Evolutionary conservation across 2,113 vertebrate species (phyloP).

Genomic region (Menidia beryllina): DNA sequence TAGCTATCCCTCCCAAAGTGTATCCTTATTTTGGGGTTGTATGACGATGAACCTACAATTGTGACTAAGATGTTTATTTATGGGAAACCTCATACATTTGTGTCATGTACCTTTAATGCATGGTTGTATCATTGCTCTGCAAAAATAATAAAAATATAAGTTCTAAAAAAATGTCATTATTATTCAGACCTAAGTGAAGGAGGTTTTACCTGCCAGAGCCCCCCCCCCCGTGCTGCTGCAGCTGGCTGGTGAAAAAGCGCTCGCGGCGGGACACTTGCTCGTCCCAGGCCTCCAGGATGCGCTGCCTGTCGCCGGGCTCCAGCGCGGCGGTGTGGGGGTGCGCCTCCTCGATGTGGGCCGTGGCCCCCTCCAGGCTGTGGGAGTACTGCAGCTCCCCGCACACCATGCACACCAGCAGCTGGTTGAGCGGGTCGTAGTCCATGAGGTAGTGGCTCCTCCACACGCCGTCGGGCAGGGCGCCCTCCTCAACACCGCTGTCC

Average conservation of each 20-base stretch:
- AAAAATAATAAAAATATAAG: too few species aligned
- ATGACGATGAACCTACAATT: too few species aligned
- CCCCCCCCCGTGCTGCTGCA: conserved; percentile 71
- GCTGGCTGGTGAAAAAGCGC: conserved; percentile 80
- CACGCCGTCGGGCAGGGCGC: conserved; percentile 46
- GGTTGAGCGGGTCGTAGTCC: conserved; percentile 84
- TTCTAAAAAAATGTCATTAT: too few species aligned
- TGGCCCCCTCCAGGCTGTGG: conserved; percentile 80
- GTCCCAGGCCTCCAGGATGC: conserved; percentile 87
- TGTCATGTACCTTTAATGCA: too few species aligned
- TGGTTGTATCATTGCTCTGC: too few species aligned
- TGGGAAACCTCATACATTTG: too few species aligned
- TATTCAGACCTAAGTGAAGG: too few species aligned
- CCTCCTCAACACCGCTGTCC: conserved; percentile 30
- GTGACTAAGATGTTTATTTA: too few species aligned
- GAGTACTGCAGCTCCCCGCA: conserved; percentile 86
- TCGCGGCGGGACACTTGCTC: conserved; percentile 84
- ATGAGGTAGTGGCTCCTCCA: conserved; percentile 86
- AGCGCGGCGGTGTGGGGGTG: conserved; percentile 86
- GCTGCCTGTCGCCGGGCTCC: conserved; percentile 76
- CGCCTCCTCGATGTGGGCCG: conserved; percentile 85
- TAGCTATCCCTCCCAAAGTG: too few species aligned
- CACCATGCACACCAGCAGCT: conserved; percentile 89
- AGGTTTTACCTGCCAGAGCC: conserved; percentile 63
- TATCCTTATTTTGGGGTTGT: too few species aligned